Conservation (phyloP, 2,113 vertebrate genomes). For the Microcebus griseorufus region DNA sequence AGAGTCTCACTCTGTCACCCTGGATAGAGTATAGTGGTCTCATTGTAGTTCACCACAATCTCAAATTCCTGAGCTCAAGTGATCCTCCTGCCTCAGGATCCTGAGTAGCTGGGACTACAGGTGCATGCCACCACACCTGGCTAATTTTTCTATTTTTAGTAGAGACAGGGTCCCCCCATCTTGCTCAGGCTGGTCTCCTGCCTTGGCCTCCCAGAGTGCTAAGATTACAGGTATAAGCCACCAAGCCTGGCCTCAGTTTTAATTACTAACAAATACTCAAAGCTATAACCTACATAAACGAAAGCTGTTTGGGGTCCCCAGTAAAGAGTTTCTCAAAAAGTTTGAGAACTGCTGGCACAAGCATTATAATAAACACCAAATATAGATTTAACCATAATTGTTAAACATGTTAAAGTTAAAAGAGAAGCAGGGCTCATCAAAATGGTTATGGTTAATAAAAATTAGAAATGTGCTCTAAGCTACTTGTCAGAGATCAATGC, state of each 20-base stretch:
- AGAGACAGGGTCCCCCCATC: background rate
- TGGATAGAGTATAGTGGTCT: background rate
- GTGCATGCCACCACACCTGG: rapidly evolving
- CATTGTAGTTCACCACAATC: background rate
- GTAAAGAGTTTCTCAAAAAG: background rate
- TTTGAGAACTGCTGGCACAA: background rate
- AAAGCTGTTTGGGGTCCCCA: background rate
- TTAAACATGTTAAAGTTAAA: background rate
- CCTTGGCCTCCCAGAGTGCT: background rate
- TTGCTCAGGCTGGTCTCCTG: background rate
- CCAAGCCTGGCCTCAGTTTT: background rate
- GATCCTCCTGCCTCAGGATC: background rate
- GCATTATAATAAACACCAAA: background rate
- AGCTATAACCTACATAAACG: background rate
- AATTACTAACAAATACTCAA: background rate
- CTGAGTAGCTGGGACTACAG: background rate
- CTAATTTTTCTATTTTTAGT: background rate
- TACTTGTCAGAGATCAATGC: background rate
- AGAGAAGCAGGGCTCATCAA: background rate
- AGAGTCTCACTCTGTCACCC: background rate
- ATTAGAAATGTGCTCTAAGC: background rate
- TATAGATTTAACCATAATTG: background rate
- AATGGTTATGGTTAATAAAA: background rate
- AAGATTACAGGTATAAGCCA: background rate
- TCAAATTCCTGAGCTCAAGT: background rate